Evolutionary conservation across 1,140 invertebrate genomes (phyloP), one percentile per base, ranked within the genome.

Genomic region (Andrena cerasifolii): DNA sequence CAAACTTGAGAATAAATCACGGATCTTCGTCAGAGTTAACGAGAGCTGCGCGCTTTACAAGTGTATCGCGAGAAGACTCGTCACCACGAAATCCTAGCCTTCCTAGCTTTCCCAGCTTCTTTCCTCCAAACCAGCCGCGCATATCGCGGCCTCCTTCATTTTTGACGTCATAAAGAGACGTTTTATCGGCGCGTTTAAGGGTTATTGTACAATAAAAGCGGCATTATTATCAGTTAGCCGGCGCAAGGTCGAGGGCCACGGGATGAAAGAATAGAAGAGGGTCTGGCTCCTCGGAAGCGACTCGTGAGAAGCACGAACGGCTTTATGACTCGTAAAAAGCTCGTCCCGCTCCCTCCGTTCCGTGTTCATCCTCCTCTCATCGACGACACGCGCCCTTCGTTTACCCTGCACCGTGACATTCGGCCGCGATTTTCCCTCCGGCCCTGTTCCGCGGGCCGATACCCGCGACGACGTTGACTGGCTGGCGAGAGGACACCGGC

Each of bases 181-280:
- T 90, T 93, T 92, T 92, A 92, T 92, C 89, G 89, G 73, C 84
- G 67, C 87, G 87, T 92, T 92, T 91, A 92, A 93, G 88, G 90
- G 89, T 93, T 92, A 92, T 92, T 90, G 91, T 91, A 92, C 89
- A 90, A 92, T 93, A 92, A 93, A 93, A 92, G 88, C 89, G 87
- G 89, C 86, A 90, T 93, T 92, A 92, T 92, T 92, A 92, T 93
- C 92, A 92, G 88, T 93, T 93, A 92, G 86, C 83, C 71, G 83
- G 73, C 71, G 74, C 10, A 62, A 81, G 78, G 78, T 77, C 65
- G 79, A 65, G 77, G 84, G 66, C 81, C 80, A 82, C 67, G 47
- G 56, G 33, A 24, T 40, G 80, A 59, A 68, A 62, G 76, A 65
- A 61, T 71, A 74, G 72, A 75, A 49, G 67, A 67, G 59, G 61